Base-by-base conservation (phyloP, 2,888 invertebrate species). In the Altica lythri region DNA sequence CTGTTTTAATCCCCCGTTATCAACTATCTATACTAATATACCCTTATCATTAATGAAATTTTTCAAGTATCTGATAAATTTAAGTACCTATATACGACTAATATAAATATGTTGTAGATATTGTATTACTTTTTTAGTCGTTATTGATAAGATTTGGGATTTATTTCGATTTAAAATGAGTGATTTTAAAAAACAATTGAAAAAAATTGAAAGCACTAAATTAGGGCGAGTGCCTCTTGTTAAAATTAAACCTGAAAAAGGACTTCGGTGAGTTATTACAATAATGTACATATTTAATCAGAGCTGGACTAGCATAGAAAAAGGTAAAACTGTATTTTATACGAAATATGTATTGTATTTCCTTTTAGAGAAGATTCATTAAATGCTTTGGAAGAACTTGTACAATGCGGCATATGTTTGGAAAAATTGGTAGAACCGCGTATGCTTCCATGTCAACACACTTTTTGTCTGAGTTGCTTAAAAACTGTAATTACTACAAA, bases 401-500 rank as follows among this genome's bases (percentile, higher is more conserved):
- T 85, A 10, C 81, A 83, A 72, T 86, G 86, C 64, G 78, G 82
- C 1, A 72, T 85, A 22, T 86, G 86, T 54, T 70, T 82, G 56
- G 81, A 83, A 59, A 76, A 79, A 17, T 73, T 85, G 4, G 75
- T 77, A 59, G 78, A 80, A 34, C 82, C 84, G 1, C 81, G 81
- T 70, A 85, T 85, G 84, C 72, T 86, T 62, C 81, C 82, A 1
- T 86, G 86, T 64, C 85, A 85, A 63, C 86, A 86, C 66, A 86
- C 85, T 1, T 86, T 86, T 70, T 86, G 86, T 57, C 72, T 80
- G 51, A 73, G 77, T 1, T 86, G 86, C 62, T 73, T 86, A 18
- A 78, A 79, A 56, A 78, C 77, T 37, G 80, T 80, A 62, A 72
- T 69, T 1, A 54, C 55, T 1, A 61, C 67, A 1, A 66, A 61